Evolutionary conservation across 2,888 invertebrate species (phyloP).

Genomic region (Tinea trinotella): DNA sequence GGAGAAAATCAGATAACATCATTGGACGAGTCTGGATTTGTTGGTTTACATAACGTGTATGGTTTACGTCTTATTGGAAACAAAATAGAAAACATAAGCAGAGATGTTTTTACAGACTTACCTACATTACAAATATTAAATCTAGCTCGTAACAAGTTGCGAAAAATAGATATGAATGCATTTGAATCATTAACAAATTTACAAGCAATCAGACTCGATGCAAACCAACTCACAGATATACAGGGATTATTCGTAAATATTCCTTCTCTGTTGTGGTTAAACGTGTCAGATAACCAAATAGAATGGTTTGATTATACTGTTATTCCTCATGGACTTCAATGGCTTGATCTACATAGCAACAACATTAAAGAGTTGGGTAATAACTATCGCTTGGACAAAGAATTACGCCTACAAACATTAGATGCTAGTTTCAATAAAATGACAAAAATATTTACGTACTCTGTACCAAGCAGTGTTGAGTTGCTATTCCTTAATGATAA

Average conservation of each 20-base stretch:
- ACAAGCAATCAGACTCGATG: slow-evolving; percentile 89
- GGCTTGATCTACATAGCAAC: slow-evolving; percentile 93
- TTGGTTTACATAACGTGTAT: slow-evolving; percentile 88
- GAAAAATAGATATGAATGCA: slow-evolving; percentile 82
- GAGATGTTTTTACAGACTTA: slow-evolving; percentile 83
- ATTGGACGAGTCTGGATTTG: slow-evolving; percentile 86
- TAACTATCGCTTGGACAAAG: slow-evolving; percentile 78
- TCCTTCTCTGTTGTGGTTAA: slow-evolving; percentile 88
- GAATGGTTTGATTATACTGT: slow-evolving; percentile 91
- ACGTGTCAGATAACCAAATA: slow-evolving; percentile 92
- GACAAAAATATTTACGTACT: slow-evolving; percentile 79
- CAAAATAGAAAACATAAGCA: slow-evolving; percentile 85
- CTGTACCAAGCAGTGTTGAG: slow-evolving; percentile 89
- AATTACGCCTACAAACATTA: slow-evolving; percentile 84
- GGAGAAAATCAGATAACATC: slow-evolving; percentile 91
- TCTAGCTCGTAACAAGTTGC: slow-evolving; percentile 88
- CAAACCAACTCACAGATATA: slow-evolving; percentile 86
- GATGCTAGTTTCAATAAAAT: slow-evolving; percentile 94
- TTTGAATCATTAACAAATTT: slow-evolving; percentile 85
- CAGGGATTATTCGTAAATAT: slow-evolving; percentile 88
- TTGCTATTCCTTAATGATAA: slow-evolving; percentile 91
- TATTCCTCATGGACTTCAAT: slow-evolving; percentile 86
- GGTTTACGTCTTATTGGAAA: slow-evolving; percentile 92
- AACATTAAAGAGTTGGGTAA: slow-evolving; percentile 84
- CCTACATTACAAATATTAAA: slow-evolving; percentile 89